Base-by-base conservation (phyloP, 1,140 invertebrate genomes). In the Atta colombica region DNA sequence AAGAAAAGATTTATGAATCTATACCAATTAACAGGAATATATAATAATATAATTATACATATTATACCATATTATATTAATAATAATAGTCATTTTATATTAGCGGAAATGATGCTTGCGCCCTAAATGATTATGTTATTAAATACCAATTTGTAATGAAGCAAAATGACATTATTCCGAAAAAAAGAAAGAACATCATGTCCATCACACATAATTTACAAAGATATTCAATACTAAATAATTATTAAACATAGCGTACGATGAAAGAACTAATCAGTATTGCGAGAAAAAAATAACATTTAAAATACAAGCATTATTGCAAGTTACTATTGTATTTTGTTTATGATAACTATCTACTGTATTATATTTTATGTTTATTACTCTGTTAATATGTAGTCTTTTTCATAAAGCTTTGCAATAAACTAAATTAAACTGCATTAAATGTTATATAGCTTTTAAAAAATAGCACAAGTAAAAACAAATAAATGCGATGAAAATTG, bases 101-200 rank as follows among this genome's bases (percentile, higher is more conserved):
- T 3, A 25, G 14, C 21, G 28, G 39, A n/a, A 69, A 69, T 45
- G 8, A 45, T 71, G 12, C 6, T 25, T 16, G 3, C 14, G 10
- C 1, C 16, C 8, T 31, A 7, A 66, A 66, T n/a, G 18, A 69
- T 25, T 45, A 39, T 69, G 5, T 1, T 16, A 69, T 45, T 69
- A 45, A 69, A 69, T 69, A 49, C 2, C 6, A 69, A 45, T 69
- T 71, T 71, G 45, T 71, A 66, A 21, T 39, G n/a, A 68, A 45
- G 45, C 25, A 45, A 68, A n/a, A 12, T 35, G 7, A 8, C 35
- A 65, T 65, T 65, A 65, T 31, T 14, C 10, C 35, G 18, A 39
- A 3, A 66, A 10, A 66, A 18, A n/a, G 18, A 65, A 6, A 65
- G 28, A 55, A 31, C 0, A 63, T 63, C 28, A 65, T 18, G 35